Evolutionary conservation across 2,888 invertebrate genomes (phyloP), one percentile per base, ranked within the genome.

Genomic region (Eristalis intricaria): DNA sequence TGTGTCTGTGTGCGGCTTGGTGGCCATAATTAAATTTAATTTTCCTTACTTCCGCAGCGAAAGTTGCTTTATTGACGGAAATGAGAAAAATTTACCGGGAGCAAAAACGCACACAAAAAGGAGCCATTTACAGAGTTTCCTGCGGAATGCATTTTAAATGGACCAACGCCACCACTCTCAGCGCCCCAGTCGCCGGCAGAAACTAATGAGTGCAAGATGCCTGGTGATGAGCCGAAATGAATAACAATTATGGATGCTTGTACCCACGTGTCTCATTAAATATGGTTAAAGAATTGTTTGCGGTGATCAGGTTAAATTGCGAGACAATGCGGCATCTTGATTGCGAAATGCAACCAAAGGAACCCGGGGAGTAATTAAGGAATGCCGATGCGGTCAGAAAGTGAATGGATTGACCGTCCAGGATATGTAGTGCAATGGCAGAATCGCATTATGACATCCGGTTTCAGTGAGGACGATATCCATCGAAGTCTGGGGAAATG

Each of bases 31-130:
- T 83, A 75, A 83, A 83, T 83, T 86, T 83, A 29, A 76, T 75
- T 86, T 78, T 82, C 73, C 65, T 78, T 78, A 82, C 78, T 83
- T 86, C 78, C 83, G 65, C 70, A 26, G 32, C 66, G 83, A 70
- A 86, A 75, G 75, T 86, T 79, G 71, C 74, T 86, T 86, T 78
- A 86, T 82, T 86, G 83, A 75, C 75, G 82, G 78, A 78, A 83
- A 79, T 75, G 78, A 75, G 70, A 70, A 86, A 82, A 86, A 65
- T 50, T 43, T 40, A 19, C 32, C 19, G 13, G 29, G n/a, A 2
- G n/a, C 11, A 5, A 19, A 43, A n/a, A n/a, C 8, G 5, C 29
- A 29, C 29, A 23, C 29, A 56, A 4, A 29, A n/a, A 66, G 26
- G 5, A 26, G 26, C n/a, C 43, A 26, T 35, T 56, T 32, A 32